Evolutionary conservation across 2,888 invertebrate genomes (phyloP), one percentile per base, ranked within the genome.

Genomic region (Lasioglossum pauxillum): DNA sequence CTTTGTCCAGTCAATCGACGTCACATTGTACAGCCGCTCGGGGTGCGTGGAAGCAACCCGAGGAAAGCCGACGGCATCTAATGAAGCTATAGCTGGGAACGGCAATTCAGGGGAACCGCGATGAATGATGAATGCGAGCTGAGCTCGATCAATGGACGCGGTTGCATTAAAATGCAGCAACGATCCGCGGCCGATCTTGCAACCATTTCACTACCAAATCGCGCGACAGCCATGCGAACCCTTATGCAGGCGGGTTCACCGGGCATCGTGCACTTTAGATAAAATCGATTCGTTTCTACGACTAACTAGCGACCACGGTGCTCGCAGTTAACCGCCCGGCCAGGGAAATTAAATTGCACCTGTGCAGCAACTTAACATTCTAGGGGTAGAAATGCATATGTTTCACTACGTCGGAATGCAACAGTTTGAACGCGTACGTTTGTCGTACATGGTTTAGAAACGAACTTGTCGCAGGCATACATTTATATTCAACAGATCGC

Each of bases 1-100:
- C 76, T 90, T 88, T 75, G 76, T 73, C 72, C 73, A 85, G 82
- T 80, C 83, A 87, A 90, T 88, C 90, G 83, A 77, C 77, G 85
- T 75, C 53, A 69, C 75, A 72, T 78, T 73, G 81, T 78, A 67
- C 69, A 49, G 49, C 57, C 53, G 57, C 12, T 57, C 57, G 35
- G 38, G 19, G 14, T n/a, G 57, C 16, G 31, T 44, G 46, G 41
- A 41, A 23, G 35, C 64, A n/a, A 49, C 79, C 72, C 81, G 82
- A 86, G 81, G 86, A 88, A 86, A 81, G 78, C 77, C 78, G 80
- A 82, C 81, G 75, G 80, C 75, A 38, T 86, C 81, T 86, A 86
- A 90, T 88, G 86, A 82, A 72, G 82, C 80, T 75, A 67, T 84
- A 82, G 73, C 57, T n/a, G 69, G 75, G 60, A 12, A 49, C 41